Conservation (phyloP, 2,113 vertebrate species). For the Cairina moschata region DNA sequence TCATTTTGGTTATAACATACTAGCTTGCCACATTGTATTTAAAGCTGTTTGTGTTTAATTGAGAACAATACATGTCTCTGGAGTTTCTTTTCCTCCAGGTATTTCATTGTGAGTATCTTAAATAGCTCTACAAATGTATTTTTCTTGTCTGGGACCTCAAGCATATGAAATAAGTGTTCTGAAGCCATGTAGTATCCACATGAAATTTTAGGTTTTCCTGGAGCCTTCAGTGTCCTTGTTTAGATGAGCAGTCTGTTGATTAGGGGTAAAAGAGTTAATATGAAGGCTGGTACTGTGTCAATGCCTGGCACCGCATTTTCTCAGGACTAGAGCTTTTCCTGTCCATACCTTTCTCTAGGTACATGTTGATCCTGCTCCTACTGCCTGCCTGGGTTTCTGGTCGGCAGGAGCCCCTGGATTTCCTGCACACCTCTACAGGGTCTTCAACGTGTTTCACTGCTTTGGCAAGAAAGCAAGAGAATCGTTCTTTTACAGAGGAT, state of each 20-base stretch:
- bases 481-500: not conserved
- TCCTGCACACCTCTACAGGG: not conserved
- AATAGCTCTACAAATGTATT: not conserved
- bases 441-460: not conserved
- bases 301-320: not conserved
- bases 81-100: not conserved
- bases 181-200: not conserved
- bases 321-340: not conserved
- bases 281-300: not conserved
- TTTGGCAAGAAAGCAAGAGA: not conserved
- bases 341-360: not conserved
- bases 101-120: not conserved
- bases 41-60: not conserved
- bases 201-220: not conserved
- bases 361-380: not conserved
- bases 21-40: not conserved
- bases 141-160: conserved; percentile 7
- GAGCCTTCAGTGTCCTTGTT: not conserved
- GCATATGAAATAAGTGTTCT: not conserved
- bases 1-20: not conserved
- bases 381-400: not conserved
- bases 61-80: not conserved
- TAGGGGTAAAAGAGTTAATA: not conserved
- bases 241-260: not conserved
- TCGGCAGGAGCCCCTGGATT: not conserved